Evolutionary conservation across 2,113 vertebrate species (phyloP).

Genomic region (Ctenomys sociabilis): DNA sequence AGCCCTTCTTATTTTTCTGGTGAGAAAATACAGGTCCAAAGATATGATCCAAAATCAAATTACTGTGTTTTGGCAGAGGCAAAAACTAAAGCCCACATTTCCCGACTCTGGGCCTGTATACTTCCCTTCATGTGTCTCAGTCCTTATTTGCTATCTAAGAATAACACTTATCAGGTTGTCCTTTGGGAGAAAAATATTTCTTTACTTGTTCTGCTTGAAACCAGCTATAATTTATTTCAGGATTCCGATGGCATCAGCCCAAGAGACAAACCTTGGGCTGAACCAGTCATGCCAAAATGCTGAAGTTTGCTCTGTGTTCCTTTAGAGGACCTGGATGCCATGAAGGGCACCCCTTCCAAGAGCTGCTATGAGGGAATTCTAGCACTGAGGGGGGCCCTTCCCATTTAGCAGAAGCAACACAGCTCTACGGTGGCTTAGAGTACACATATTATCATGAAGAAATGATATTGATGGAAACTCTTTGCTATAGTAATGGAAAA

Average conservation of each 20-base stretch:
- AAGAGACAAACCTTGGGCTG: not conserved
- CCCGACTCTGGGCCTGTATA: not conserved
- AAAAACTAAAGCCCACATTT: not conserved
- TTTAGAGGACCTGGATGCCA: not conserved
- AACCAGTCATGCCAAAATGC: not conserved
- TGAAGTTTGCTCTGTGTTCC: not conserved
- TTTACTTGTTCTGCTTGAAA: slow-evolving; percentile 28
- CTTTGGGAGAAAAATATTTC: not conserved
- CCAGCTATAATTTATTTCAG: slow-evolving; percentile 34
- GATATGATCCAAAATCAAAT: slow-evolving; percentile 26
- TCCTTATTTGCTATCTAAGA: not conserved
- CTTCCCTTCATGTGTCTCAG: not conserved
- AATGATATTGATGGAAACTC: not conserved
- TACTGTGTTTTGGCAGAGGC: slow-evolving; percentile 30
- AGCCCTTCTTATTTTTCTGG: not conserved
- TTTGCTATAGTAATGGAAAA: not conserved
- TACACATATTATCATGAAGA: not conserved
- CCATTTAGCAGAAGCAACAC: not conserved
- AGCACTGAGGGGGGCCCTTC: not conserved
- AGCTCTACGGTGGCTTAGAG: not conserved
- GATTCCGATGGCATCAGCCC: slow-evolving; percentile 24
- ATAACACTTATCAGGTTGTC: not conserved
- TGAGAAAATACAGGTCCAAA: slow-evolving; percentile 22
- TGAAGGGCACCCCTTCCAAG: not conserved
- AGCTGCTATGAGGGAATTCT: not conserved